Conservation (phyloP, 2,797 vertebrate species). For the Myiotriccus ornatus region DNA sequence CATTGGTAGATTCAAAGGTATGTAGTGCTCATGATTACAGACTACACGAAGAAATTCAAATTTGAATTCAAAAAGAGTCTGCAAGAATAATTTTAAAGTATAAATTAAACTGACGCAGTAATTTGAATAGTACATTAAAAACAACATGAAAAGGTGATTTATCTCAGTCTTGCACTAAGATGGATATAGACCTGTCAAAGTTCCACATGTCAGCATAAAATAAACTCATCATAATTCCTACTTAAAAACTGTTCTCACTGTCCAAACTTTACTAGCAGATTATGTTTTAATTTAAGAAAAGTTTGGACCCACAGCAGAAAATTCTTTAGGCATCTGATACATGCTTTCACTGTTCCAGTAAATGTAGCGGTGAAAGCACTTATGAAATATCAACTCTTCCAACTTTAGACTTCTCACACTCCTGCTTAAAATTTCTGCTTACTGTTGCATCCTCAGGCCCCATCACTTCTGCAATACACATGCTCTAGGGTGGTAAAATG, state of each 20-base stretch:
- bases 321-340: neutral
- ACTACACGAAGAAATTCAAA: slow-evolving; percentile 97
- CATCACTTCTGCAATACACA: neutral
- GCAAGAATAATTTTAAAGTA: slow-evolving; percentile 43
- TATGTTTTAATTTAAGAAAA: neutral
- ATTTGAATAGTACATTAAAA: neutral
- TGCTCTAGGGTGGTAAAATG: neutral
- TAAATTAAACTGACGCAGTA: neutral
- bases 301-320: neutral
- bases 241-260: neutral
- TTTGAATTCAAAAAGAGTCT: slow-evolving; percentile 97
- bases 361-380: neutral
- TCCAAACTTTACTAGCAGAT: neutral
- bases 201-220: neutral
- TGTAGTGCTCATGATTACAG: slow-evolving; percentile 94
- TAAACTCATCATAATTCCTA: neutral
- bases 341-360: neutral
- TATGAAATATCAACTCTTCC: neutral
- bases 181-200: neutral
- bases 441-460: neutral
- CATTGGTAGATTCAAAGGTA: slow-evolving; percentile 96
- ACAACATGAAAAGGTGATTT: neutral
- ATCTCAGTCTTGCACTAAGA: neutral
- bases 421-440: neutral
- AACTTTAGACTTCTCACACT: neutral